phyloP scores from a whole-genome alignment of 2,113 vertebrate species.

The Takifugu flavidus region DNA sequence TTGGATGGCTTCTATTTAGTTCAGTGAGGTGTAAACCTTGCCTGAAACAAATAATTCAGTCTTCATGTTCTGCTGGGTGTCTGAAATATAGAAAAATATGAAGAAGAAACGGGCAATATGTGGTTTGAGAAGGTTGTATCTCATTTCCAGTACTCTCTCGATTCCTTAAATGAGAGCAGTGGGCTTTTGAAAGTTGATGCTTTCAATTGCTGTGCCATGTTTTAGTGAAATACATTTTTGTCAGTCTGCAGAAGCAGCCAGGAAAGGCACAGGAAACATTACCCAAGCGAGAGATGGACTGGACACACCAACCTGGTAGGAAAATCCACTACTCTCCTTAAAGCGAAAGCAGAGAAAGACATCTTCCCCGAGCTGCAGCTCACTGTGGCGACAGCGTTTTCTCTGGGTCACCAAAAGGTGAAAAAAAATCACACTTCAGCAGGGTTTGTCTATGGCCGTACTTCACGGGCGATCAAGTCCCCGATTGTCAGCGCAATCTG shows the following conservation, averaged over 20 bases:
- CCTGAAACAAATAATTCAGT: slow-evolving; percentile 30
- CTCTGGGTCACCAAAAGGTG: slow-evolving; percentile 11
- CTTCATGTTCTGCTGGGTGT: slow-evolving; percentile 11
- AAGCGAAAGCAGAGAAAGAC: slow-evolving; percentile 76
- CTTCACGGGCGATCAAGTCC: slow-evolving; percentile 11
- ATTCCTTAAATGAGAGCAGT: slow-evolving; percentile 71
- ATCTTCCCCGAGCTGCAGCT: slow-evolving; percentile 74
- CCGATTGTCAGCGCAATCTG: background rate
- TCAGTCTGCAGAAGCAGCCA: slow-evolving; percentile 50
- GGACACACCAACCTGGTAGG: slow-evolving; percentile 72
- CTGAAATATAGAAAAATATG: slow-evolving; percentile 13
- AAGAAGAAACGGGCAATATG: background rate
- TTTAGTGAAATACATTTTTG: no score
- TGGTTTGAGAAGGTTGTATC: slow-evolving; percentile 5
- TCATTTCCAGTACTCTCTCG: slow-evolving; percentile 67
- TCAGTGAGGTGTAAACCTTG: slow-evolving; percentile 47
- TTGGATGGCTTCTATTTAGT: slow-evolving; percentile 27
- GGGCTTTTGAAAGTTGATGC: slow-evolving; percentile 60
- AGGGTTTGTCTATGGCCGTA: slow-evolving; percentile 11
- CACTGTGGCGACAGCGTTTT: slow-evolving; percentile 51
- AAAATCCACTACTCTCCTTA: slow-evolving; percentile 63
- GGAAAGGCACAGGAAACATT: slow-evolving; percentile 50
- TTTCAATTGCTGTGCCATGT: slow-evolving; percentile 43
- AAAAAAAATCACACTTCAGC: slow-evolving; percentile 1
- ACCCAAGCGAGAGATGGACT: slow-evolving; percentile 71